Base-by-base conservation (phyloP, 2,888 invertebrate genomes). In the Orthosia gothica region DNA sequence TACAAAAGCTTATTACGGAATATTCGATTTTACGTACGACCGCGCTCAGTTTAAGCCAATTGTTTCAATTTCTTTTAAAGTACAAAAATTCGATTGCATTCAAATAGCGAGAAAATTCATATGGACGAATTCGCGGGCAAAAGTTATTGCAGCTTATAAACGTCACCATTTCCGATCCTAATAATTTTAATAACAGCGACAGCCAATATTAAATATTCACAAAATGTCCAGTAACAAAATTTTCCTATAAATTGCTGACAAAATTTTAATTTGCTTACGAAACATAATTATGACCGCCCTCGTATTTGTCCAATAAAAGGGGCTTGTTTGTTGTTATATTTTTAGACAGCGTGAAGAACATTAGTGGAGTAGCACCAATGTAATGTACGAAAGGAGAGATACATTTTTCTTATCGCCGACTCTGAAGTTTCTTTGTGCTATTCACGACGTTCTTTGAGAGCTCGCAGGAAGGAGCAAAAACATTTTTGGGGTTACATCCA, bases 191-290 rank as follows among this genome's bases (percentile, higher is more conserved):
- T 67, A 72, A 62, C 64, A 61, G 47, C 26, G 47, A n/a, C 47
- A 54, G 16, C 13, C 63, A 58, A 70, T 40, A 70, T 66, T 40
- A 65, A 71, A 77, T 72, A 75, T 83, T 80, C 50, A 73, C n/a
- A 13, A 71, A 71, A 74, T 20, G 78, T 81, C 63, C 20, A 81
- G 82, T 76, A 82, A 79, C 69, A 64, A 79, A 76, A 83, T 78
- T 90, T 87, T 50, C 68, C 77, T 75, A 78, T 83, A 80, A 88
- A 88, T 88, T 78, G 74, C 85, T 83, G 80, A 69, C 75, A 58
- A 79, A 73, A 85, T 78, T 84, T 85, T 76, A 84, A 85, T 76
- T 84, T 79, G 59, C 55, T 68, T 47, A 63, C 58, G 73, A 84
- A 81, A 85, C 82, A 73, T 72, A 84, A 88, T 87, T 79, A 79